Conservation (phyloP, 2,888 invertebrate species). For the Taenaris catops region DNA sequence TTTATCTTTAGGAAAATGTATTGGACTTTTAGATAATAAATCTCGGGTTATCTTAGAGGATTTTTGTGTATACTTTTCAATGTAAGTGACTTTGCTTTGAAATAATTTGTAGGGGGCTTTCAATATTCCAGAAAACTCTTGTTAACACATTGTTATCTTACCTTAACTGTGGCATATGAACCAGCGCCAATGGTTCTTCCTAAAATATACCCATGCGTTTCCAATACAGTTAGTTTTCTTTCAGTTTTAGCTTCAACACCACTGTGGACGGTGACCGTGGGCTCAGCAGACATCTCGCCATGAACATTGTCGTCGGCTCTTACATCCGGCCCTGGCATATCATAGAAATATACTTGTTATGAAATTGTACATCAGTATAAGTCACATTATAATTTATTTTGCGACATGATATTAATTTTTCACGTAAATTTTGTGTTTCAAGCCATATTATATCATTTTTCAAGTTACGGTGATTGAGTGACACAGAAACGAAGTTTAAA, state of each 20-base stretch:
- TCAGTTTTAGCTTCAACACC: slow-evolving; percentile 63
- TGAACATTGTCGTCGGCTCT: slow-evolving; percentile 72
- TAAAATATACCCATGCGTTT: slow-evolving; percentile 87
- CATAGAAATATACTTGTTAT: slow-evolving; percentile 57
- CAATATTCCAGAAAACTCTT: too few relatives aligned
- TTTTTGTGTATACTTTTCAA: too few relatives aligned
- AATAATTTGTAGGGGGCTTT: too few relatives aligned
- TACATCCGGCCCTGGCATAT: slow-evolving; percentile 76
- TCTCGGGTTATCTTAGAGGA: too few relatives aligned
- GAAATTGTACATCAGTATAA: slow-evolving; percentile 40
- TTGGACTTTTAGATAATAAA: too few relatives aligned
- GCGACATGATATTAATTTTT: slow-evolving; percentile 52
- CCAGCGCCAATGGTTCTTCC: slow-evolving; percentile 90
- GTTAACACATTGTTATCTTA: too few relatives aligned
- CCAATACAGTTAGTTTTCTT: slow-evolving; percentile 83
- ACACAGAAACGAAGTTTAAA: slow-evolving; percentile 42
- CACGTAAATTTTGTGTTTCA: slow-evolving; percentile 43
- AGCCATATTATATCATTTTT: slow-evolving; percentile 62
- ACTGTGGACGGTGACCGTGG: slow-evolving; percentile 64
- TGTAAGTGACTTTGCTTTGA: too few relatives aligned
- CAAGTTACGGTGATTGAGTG: slow-evolving; percentile 34
- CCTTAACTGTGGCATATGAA: slow-evolving; percentile 90
- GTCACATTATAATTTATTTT: slow-evolving; percentile 66
- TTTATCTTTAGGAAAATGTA: too few relatives aligned
- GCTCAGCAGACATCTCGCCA: slow-evolving; percentile 71